These are phyloP conservation scores for Sebastes nivosus DNA, from an alignment of 2,797 vertebrate species.

Conservation along the genomic window DNA sequence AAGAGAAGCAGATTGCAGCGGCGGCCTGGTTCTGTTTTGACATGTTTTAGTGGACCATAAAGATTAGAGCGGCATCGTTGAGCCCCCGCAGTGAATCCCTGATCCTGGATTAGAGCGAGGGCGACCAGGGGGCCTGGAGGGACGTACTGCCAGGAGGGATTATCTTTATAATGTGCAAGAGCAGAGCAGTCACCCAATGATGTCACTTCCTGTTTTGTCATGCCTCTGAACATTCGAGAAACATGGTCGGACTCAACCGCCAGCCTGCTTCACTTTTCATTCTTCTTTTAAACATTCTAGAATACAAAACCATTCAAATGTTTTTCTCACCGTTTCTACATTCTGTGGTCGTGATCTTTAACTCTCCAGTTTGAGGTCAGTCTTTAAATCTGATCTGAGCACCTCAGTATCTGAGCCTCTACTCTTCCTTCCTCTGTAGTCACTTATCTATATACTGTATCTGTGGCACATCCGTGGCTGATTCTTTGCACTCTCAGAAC, in stretches of 20 bases:
- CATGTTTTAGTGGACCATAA: slow-evolving; percentile 12
- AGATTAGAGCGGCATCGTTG: slow-evolving; percentile 33
- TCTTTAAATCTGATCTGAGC: slow-evolving; percentile 50
- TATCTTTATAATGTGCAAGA: slow-evolving; percentile 43
- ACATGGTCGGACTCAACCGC: slow-evolving; percentile 9
- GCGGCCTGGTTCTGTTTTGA: slow-evolving; percentile 5
- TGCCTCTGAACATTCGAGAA: slow-evolving; percentile 40
- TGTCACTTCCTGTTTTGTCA: slow-evolving; percentile 63
- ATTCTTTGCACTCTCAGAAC: slow-evolving; percentile 76
- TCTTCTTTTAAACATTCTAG: background rate
- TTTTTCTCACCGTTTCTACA: slow-evolving; percentile 21
- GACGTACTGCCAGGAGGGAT: slow-evolving; percentile 33
- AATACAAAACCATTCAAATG: background rate
- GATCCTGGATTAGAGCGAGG: slow-evolving; percentile 65
- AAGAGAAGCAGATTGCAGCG: background rate
- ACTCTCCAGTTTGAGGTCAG: slow-evolving; percentile 41
- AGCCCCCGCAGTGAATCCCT: slow-evolving; percentile 37
- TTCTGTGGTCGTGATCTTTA: slow-evolving; percentile 25
- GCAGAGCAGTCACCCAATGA: slow-evolving; percentile 55
- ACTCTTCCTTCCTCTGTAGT: slow-evolving; percentile 51
- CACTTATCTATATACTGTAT: slow-evolving; percentile 54
- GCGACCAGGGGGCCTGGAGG: background rate
- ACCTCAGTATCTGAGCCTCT: slow-evolving; percentile 40
- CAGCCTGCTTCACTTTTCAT: slow-evolving; percentile 22
- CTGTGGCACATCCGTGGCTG: slow-evolving; percentile 65